Evolutionary conservation across 2,113 vertebrate species (phyloP).

Genomic region (Lucifuga dentata): DNA sequence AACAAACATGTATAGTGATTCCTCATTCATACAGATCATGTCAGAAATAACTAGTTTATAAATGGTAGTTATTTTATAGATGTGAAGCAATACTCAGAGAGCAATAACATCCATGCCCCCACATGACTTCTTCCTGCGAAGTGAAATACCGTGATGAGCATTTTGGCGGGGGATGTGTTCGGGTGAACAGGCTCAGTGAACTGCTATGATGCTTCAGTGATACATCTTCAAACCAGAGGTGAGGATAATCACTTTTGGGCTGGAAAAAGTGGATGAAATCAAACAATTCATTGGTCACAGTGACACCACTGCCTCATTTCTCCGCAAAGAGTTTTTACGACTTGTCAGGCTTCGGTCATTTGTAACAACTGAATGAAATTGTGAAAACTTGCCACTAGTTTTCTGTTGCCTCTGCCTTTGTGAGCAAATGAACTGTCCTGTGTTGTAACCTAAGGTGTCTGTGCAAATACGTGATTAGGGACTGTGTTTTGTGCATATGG

Average conservation of each 20-base stretch:
- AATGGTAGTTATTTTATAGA: conserved; percentile 71
- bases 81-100: conserved; percentile 83
- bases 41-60: conserved; percentile 80
- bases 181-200: conserved; percentile 23
- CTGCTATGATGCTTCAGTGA: conserved; percentile 31
- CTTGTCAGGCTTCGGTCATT: conserved; percentile 32
- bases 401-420: conserved; percentile 58
- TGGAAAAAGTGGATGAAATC: conserved; percentile 41
- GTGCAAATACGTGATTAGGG: conserved; percentile 41
- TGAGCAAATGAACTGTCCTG: conserved; percentile 54
- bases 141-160: conserved; percentile 9
- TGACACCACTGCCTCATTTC: conserved; percentile 67
- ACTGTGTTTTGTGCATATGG: conserved; percentile 44
- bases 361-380: conserved; percentile 43
- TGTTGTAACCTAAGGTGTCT: conserved; percentile 49
- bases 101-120: conserved; percentile 81
- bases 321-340: conserved; percentile 1
- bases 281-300: conserved; percentile 34
- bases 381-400: conserved; percentile 32
- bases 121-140: conserved; percentile 58
- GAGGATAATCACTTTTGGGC: conserved; percentile 20
- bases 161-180: conserved; percentile 19
- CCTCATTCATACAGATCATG: conserved; percentile 37
- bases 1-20: conserved; percentile 1
- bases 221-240: conserved; percentile 27